Base-by-base conservation (phyloP, 2,113 vertebrate species). In the Acanthisitta chloris region DNA sequence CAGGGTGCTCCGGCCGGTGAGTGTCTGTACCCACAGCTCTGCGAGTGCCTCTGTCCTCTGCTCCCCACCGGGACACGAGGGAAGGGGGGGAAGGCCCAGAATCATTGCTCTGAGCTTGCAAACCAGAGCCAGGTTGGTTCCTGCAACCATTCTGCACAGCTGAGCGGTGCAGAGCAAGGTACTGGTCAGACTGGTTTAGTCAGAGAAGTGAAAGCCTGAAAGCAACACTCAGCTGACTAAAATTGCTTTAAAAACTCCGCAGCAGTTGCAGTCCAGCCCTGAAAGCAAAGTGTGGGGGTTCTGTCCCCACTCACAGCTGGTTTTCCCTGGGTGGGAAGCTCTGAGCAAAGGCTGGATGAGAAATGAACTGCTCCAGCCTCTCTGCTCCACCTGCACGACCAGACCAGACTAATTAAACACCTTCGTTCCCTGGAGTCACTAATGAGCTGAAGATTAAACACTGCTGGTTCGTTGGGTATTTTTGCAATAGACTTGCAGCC, bases 1-100 rank as follows among this genome's bases (percentile, higher is more conserved):
- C 17, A 98, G 99, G 16, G 96, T 99, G 19, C 98, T 99, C 38
- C 97, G 96, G 45, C 98, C 98, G 17, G 99, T 99, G 88, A 98
- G 98, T 98, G 62, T 14, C 51, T 9, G 4, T 55, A 21, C 3
- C 12, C 23, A 43, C 66, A 34, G 6, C 0, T 11, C 10, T n/a
- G n/a, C n/a, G n/a, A 14, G 5, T 8, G 2, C 36, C 28, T 20
- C 36, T 12, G 18, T 1, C 3, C 1, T 2, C 58, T 46, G 0
- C 25, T n/a, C 29, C 21, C 62, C 28, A 6, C 7, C 3, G 12
- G 0, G 17, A 23, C 7, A 7, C 2, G 3, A 12, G 8, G 8
- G 9, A 40, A 48, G 4, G 33, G 55, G n/a, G n/a, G n/a, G n/a
- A n/a, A n/a, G n/a, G n/a, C n/a, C n/a, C n/a, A n/a, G n/a, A n/a